Evolutionary conservation across 2,113 vertebrate species (phyloP).

Genomic region (Tachycineta bicolor): DNA sequence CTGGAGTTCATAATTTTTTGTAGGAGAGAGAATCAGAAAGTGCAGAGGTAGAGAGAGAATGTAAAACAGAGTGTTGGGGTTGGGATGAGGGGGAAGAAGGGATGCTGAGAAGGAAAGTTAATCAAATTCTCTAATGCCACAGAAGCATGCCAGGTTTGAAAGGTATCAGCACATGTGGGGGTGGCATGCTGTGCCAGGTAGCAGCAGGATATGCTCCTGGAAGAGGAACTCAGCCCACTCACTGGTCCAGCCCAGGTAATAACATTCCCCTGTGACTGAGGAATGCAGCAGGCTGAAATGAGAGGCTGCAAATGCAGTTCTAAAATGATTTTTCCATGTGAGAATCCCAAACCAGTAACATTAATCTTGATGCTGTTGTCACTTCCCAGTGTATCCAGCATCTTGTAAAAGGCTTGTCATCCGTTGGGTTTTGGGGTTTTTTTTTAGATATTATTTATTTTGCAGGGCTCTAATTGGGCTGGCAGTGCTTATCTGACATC

Average conservation of each 20-base stretch:
- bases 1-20: not conserved
- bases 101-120: not conserved
- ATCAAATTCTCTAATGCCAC: not conserved
- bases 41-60: not conserved
- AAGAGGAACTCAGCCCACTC: not conserved
- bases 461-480: not conserved
- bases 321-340: not conserved
- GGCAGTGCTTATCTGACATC: not conserved
- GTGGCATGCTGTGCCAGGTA: rapidly evolving
- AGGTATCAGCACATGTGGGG: not conserved
- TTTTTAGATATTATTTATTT: not conserved
- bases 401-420: not conserved
- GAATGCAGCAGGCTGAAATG: not conserved
- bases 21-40: not conserved
- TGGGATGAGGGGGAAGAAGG: not conserved
- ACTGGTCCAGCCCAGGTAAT: not conserved
- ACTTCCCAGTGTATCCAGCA: not conserved
- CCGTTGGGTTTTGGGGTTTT: not conserved
- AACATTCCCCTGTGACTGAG: not conserved
- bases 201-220: not conserved
- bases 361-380: not conserved
- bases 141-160: not conserved
- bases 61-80: not conserved
- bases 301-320: not conserved
- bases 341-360: not conserved